phyloP scores from a whole-genome alignment of 2,888 invertebrate species.

The Caenorhabditis sp. region DNA sequence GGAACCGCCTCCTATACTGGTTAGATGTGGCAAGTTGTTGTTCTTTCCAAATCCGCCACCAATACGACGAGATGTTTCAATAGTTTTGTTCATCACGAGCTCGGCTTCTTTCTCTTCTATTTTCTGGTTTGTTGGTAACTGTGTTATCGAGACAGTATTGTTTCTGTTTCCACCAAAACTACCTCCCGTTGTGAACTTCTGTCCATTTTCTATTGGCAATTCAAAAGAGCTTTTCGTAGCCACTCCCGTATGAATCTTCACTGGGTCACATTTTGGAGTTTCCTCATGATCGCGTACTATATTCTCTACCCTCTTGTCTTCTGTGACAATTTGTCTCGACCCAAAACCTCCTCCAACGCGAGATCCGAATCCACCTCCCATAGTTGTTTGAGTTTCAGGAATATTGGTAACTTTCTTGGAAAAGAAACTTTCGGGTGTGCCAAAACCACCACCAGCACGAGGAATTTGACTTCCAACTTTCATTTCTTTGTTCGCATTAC shows the following conservation, averaged over 20 bases:
- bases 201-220: not conserved
- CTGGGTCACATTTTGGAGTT: no score
- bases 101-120: not conserved
- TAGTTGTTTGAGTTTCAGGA: not conserved
- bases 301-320: no score
- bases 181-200: not conserved
- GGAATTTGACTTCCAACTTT: not conserved
- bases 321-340: not conserved
- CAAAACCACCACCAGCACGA: conserved; percentile 7
- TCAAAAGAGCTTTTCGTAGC: not conserved
- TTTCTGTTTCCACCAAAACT: not conserved
- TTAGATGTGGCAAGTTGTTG: not conserved
- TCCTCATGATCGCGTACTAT: no score
- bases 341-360: conserved; percentile 8
- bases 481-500: not conserved
- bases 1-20: not conserved
- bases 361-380: conserved; percentile 11
- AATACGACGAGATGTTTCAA: not conserved
- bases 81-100: no score
- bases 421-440: not conserved
- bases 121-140: not conserved
- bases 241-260: no score
- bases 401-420: not conserved
- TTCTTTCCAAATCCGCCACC: not conserved
- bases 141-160: not conserved